Percentiles rank a stretch among this genome's conserved stretches.
These are phyloP conservation scores for Crotalus helleri DNA, from an alignment of 2,113 vertebrate genomes.

Conservation along the genomic window DNA sequence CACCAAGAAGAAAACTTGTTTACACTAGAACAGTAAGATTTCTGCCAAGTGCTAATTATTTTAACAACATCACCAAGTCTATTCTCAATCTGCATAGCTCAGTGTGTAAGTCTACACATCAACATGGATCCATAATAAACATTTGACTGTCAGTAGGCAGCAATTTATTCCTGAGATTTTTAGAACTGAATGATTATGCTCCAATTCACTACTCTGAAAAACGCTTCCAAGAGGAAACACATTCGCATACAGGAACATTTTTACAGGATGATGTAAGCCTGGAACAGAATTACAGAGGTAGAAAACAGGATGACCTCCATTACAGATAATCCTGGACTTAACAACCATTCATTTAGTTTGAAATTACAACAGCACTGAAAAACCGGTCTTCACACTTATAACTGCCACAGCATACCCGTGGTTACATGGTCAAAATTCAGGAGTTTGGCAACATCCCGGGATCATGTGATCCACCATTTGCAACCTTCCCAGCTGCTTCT, in stretches of 20 bases:
- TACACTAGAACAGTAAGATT: not conserved
- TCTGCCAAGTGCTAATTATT: not conserved
- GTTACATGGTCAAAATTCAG: no score
- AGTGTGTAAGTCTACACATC: not conserved
- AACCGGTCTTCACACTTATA: no score
- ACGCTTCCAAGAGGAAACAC: not conserved
- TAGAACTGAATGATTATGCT: not conserved
- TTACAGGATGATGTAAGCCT: not conserved
- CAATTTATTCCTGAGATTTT: not conserved
- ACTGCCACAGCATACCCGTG: no score
- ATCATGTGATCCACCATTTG: no score
- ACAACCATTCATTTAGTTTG: no score
- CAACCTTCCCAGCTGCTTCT: no score
- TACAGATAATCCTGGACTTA: not conserved
- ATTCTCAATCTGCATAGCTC: not conserved
- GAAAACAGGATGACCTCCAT: not conserved
- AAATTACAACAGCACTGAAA: no score
- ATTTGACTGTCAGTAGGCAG: not conserved
- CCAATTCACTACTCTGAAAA: not conserved
- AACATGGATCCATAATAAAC: not conserved
- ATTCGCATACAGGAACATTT: not conserved
- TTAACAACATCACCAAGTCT: not conserved
- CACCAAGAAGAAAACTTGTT: not conserved
- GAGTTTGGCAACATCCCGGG: no score
- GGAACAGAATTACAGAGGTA: not conserved